Conservation (phyloP, 2,888 invertebrate species). For the Ochropacha duplaris region DNA sequence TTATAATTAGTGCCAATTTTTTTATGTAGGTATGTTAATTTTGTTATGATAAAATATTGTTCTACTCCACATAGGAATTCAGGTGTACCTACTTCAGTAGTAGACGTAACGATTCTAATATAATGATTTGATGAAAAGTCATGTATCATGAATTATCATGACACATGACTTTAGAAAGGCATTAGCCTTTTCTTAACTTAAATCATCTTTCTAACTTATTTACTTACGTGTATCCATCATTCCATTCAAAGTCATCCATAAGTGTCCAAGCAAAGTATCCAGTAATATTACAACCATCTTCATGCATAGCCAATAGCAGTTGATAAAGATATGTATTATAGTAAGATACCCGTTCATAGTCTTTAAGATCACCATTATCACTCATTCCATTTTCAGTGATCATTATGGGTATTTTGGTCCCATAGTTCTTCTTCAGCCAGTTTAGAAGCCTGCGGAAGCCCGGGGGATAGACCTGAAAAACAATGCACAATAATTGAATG, state of each 20-base stretch:
- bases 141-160: too few relatives aligned
- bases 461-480: slow-evolving; percentile 81
- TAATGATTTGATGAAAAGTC: too few relatives aligned
- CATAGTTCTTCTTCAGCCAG: slow-evolving; percentile 84
- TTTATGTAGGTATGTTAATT: too few relatives aligned
- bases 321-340: slow-evolving; percentile 74
- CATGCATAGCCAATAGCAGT: slow-evolving; percentile 59
- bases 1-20: too few relatives aligned
- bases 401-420: slow-evolving; percentile 79
- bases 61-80: too few relatives aligned
- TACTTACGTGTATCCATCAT: slow-evolving; percentile 73
- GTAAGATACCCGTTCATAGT: slow-evolving; percentile 78
- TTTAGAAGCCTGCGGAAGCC: slow-evolving; percentile 85
- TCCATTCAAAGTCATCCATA: slow-evolving; percentile 86
- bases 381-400: slow-evolving; percentile 84
- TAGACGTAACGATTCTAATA: too few relatives aligned
- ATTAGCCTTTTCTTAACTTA: too few relatives aligned
- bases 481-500: slow-evolving; percentile 3
- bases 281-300: slow-evolving; percentile 68
- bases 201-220: slow-evolving; percentile 12
- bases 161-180: too few relatives aligned
- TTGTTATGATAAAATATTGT: too few relatives aligned
- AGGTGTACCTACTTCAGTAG: too few relatives aligned
- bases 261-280: slow-evolving; percentile 85
- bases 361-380: slow-evolving; percentile 66